Percentiles rank a stretch among this genome's conserved stretches.
Evolutionary conservation across 2,888 invertebrate genomes (phyloP).

Genomic region (Drymonia ruficornis): DNA sequence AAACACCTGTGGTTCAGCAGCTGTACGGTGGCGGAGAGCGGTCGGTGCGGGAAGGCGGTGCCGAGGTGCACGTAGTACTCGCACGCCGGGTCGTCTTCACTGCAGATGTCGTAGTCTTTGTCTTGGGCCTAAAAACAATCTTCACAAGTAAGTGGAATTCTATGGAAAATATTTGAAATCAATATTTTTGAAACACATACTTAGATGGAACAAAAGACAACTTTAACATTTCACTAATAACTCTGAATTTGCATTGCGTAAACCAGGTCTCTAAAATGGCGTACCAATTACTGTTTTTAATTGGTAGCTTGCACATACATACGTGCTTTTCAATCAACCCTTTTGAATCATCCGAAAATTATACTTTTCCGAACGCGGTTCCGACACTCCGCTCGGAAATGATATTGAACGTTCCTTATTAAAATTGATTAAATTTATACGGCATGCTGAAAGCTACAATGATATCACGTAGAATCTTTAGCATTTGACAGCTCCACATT

Average conservation of each 20-base stretch:
- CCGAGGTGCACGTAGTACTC: constrained; percentile 66
- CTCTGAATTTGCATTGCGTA: no score
- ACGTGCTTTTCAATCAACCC: no score
- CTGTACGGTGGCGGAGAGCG: constrained; percentile 51
- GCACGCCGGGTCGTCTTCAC: constrained; percentile 61
- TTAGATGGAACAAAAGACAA: background rate
- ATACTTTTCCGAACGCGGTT: background rate
- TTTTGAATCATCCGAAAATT: background rate
- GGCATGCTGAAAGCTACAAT: background rate
- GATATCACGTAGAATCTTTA: background rate
- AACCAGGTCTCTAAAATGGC: no score
- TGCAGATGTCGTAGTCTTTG: constrained; percentile 67
- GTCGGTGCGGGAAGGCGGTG: constrained; percentile 56
- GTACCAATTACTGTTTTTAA: no score
- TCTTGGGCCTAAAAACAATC: constrained; percentile 57
- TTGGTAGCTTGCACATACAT: no score
- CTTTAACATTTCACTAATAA: no score
- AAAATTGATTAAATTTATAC: background rate
- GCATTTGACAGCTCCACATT: background rate
- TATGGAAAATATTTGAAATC: no score
- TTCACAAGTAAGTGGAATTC: background rate
- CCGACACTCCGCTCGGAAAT: background rate
- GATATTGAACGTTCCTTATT: background rate
- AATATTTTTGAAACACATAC: background rate
- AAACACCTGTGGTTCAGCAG: constrained; percentile 63